Percentiles rank a stretch among this genome's conserved stretches.
phyloP scores from a whole-genome alignment of 64 coral and sea anemone genomes.

The Cladopsammia gracilis region DNA sequence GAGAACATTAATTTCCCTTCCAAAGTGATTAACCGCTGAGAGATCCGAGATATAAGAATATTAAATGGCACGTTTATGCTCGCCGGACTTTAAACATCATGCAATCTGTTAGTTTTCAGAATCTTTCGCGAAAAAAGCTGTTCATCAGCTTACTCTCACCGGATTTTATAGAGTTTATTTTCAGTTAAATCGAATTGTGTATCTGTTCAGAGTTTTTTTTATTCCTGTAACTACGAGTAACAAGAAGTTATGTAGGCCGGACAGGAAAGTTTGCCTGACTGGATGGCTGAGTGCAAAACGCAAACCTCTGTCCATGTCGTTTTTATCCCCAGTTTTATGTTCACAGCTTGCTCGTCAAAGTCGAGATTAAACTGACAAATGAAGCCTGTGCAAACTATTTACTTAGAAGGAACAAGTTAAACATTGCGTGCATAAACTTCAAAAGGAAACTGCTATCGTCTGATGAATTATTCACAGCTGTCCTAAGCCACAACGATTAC shows the following conservation, averaged over 20 bases:
- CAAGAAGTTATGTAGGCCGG: too few species aligned
- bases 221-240: too few species aligned
- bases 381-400: neutral
- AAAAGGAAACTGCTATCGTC: neutral
- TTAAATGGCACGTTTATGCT: neutral
- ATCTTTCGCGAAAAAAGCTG: too few species aligned
- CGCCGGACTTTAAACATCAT: neutral
- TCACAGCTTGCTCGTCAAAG: neutral
- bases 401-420: neutral
- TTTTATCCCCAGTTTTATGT: neutral
- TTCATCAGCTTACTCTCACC: too few species aligned
- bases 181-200: too few species aligned
- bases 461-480: conserved; percentile 60
- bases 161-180: too few species aligned
- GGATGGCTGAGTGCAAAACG: too few species aligned
- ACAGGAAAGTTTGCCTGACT: neutral
- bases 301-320: too few species aligned
- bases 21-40: conserved; percentile 27
- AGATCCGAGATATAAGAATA: conserved; percentile 16
- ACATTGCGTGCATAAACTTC: conserved; percentile 17
- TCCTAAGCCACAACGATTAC: conserved; percentile 27
- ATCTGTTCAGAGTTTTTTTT: too few species aligned
- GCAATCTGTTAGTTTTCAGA: neutral
- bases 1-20: neutral
- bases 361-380: neutral